Evolutionary conservation across 2,888 invertebrate species (phyloP).

Genomic region (Cantharis flavilabris): DNA sequence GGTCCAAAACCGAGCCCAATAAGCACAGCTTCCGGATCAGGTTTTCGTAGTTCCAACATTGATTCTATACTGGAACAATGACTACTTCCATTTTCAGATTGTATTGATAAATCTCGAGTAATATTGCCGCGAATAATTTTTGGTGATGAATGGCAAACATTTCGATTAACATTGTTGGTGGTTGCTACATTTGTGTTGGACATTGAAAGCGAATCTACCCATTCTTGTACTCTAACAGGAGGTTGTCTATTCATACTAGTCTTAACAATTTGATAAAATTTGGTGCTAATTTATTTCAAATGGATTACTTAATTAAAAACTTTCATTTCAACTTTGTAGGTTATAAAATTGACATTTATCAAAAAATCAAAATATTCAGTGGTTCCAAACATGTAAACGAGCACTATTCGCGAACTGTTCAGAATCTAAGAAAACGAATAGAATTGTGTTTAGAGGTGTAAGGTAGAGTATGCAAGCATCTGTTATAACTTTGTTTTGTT

Average conservation of each 20-base stretch:
- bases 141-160: slow-evolving; percentile 27
- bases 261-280: no score
- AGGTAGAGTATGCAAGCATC: no score
- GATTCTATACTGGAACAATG: slow-evolving; percentile 81
- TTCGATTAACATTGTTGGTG: slow-evolving; percentile 31
- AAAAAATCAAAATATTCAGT: background rate
- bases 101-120: slow-evolving; percentile 51
- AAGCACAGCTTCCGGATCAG: slow-evolving; percentile 88
- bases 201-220: slow-evolving; percentile 72
- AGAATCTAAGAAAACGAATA: no score
- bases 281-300: background rate
- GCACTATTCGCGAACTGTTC: no score
- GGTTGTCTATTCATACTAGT: slow-evolving; percentile 56
- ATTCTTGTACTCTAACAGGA: slow-evolving; percentile 71
- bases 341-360: background rate
- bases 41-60: slow-evolving; percentile 79
- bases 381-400: background rate
- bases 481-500: no score
- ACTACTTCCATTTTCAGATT: slow-evolving; percentile 60
- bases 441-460: no score
- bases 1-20: slow-evolving; percentile 82
- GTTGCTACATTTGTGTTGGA: slow-evolving; percentile 37
- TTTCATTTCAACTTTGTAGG: background rate
- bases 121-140: slow-evolving; percentile 38
- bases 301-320: background rate